phyloP scores from a whole-genome alignment of 2,888 invertebrate species.

The Sinodicranocentrus sp. region DNA sequence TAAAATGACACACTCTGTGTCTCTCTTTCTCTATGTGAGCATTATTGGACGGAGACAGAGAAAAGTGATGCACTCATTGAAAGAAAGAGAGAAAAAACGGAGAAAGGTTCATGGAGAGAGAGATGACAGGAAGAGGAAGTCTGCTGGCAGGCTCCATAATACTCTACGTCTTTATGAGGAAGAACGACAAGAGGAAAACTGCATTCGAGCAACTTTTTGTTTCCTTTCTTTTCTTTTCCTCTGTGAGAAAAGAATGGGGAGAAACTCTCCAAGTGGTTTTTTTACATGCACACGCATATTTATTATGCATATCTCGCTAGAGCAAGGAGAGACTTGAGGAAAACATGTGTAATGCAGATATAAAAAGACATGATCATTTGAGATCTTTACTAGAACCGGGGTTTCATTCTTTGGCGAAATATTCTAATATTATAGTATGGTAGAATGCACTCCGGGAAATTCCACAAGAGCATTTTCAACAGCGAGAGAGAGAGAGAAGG shows the following conservation, averaged over 20 bases:
- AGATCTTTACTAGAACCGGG: too few species aligned
- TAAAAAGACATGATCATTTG: too few species aligned
- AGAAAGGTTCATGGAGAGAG: background rate
- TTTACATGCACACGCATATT: background rate
- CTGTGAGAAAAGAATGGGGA: background rate
- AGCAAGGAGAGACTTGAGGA: too few species aligned
- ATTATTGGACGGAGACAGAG: conserved; percentile 6
- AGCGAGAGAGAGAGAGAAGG: too few species aligned
- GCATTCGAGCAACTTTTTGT: too few species aligned
- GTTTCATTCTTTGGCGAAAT: too few species aligned
- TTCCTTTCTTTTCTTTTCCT: background rate
- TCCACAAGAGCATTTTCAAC: conserved; percentile 16
- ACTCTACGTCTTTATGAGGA: background rate
- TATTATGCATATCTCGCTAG: conserved; percentile 9
- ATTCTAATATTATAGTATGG: too few species aligned
- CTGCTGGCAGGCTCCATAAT: conserved; percentile 39
- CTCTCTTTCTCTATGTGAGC: background rate
- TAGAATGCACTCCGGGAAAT: conserved; percentile 11
- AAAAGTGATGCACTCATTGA: conserved; percentile 58
- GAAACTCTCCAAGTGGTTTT: background rate
- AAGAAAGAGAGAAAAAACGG: conserved; percentile 3
- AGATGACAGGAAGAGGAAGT: conserved; percentile 62
- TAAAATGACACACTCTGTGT: background rate
- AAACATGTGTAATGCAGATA: too few species aligned
- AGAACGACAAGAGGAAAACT: too few species aligned